These are phyloP conservation scores for Urocitellus parryii DNA, from an alignment of 2,113 vertebrate genomes.

Conservation along the genomic window DNA sequence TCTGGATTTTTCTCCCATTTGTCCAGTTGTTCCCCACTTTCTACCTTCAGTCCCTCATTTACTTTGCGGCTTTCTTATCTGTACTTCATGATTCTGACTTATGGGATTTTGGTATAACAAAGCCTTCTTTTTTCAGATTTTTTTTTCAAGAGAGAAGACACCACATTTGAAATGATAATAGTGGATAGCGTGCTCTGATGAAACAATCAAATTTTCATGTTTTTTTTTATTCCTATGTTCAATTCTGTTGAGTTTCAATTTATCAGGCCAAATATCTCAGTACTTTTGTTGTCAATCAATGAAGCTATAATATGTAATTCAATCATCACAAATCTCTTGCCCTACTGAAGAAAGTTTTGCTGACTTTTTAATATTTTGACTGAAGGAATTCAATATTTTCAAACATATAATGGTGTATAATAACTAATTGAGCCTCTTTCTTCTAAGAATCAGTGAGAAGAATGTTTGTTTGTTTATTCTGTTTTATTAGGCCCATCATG, in stretches of 20 bases:
- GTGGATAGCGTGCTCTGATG: constrained; percentile 46
- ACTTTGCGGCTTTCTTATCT: not conserved
- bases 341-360: constrained; percentile 81
- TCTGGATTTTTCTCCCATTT: not conserved
- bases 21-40: not conserved
- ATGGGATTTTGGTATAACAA: constrained; percentile 18
- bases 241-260: constrained; percentile 77
- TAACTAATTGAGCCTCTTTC: constrained; percentile 76
- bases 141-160: not conserved
- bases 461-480: constrained; percentile 77
- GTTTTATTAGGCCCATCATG: constrained; percentile 75
- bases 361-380: constrained; percentile 82
- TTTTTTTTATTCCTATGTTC: not conserved
- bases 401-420: constrained; percentile 75
- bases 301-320: constrained; percentile 75
- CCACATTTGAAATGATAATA: constrained; percentile 67
- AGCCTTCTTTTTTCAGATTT: not conserved
- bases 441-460: constrained; percentile 71
- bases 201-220: constrained; percentile 1
- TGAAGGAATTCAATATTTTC: constrained; percentile 75
- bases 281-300: constrained; percentile 79
- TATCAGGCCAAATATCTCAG: constrained; percentile 70
- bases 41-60: not conserved
- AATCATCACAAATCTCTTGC: constrained; percentile 79
- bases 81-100: not conserved